Percentiles rank a stretch among this genome's conserved stretches.
These are phyloP conservation scores for Rousettus madagascariensis DNA, from an alignment of 2,797 vertebrate species.

Conservation along the genomic window DNA sequence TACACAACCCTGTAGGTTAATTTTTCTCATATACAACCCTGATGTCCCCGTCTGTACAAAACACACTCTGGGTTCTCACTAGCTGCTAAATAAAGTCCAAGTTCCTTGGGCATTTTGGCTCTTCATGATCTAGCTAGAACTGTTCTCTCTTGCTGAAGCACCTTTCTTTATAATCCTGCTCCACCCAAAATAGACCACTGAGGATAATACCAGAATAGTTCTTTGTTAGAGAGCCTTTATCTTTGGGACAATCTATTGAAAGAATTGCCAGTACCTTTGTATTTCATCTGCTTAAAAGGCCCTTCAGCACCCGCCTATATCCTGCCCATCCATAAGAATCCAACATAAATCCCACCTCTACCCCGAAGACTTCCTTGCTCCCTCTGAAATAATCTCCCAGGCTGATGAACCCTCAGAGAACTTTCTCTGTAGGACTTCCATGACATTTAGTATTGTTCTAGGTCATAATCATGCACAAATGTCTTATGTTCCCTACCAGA, in stretches of 20 bases:
- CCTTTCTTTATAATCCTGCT: neutral
- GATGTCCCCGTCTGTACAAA: neutral
- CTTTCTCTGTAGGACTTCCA: neutral
- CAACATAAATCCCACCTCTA: neutral
- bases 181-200: neutral
- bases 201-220: neutral
- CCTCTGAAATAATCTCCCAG: neutral
- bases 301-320: neutral
- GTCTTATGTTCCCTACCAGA: neutral
- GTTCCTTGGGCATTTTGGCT: neutral
- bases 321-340: neutral
- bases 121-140: neutral
- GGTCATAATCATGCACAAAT: neutral
- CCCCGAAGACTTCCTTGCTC: neutral
- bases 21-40: neutral
- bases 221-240: neutral
- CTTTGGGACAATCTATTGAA: neutral
- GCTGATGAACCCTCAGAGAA: neutral
- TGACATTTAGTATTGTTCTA: neutral
- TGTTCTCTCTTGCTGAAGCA: neutral
- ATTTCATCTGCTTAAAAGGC: neutral
- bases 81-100: neutral
- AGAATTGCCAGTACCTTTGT: neutral
- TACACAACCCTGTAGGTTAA: neutral
- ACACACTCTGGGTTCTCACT: neutral